Conservation (phyloP, 2,113 vertebrate species). For the zebrafish (Danio rerio) region DNA sequence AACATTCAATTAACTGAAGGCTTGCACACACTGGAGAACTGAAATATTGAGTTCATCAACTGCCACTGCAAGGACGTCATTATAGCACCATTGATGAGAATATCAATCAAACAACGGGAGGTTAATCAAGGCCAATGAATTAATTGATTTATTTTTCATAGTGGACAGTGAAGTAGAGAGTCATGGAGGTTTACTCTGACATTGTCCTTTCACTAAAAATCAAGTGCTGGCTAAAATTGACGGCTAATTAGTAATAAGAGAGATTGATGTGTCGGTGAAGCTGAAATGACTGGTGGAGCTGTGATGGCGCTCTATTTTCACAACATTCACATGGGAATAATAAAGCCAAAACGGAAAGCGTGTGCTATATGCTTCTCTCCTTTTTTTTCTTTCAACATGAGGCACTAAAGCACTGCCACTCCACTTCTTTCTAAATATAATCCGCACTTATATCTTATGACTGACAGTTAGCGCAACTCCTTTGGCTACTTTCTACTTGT, state of each 20-base stretch:
- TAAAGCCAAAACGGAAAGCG: conserved; percentile 18
- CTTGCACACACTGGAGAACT: conserved; percentile 42
- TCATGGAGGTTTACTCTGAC: conserved; percentile 62
- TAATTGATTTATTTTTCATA: conserved; percentile 71
- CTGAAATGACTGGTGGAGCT: conserved; percentile 29
- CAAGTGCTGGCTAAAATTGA: conserved; percentile 68
- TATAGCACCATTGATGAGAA: conserved; percentile 69
- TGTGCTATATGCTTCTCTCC: not conserved
- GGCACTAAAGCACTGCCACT: not conserved
- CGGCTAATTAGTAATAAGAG: conserved; percentile 65
- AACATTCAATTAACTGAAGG: not conserved
- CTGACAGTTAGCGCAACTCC: not conserved
- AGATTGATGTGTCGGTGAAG: conserved; percentile 68
- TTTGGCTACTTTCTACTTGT: not conserved
- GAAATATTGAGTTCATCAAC: conserved; percentile 44
- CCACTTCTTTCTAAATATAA: conserved; percentile 16
- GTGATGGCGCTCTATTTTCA: not conserved
- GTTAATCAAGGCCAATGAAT: conserved; percentile 73
- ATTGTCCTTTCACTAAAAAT: conserved; percentile 70
- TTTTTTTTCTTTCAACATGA: not conserved
- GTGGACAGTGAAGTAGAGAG: conserved; percentile 55
- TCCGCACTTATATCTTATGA: not conserved
- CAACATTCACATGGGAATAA: not conserved
- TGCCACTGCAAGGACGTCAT: conserved; percentile 63
- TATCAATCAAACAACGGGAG: conserved; percentile 72